phyloP scores from a whole-genome alignment of 2,888 invertebrate species.

The Macropis europaea region DNA sequence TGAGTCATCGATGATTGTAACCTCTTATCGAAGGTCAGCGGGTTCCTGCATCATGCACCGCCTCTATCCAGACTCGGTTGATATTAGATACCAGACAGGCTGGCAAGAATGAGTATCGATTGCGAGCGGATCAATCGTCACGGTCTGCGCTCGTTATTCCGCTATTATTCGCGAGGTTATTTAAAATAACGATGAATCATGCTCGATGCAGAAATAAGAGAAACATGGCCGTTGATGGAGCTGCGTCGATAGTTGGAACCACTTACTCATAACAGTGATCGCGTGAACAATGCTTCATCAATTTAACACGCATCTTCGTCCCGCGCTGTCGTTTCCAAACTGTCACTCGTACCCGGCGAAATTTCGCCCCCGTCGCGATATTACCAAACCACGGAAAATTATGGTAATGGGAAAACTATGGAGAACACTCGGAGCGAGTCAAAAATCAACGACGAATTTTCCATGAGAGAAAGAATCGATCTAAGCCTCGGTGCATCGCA shows the following conservation, averaged over 20 bases:
- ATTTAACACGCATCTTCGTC: slow-evolving; percentile 18
- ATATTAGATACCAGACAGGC: not conserved
- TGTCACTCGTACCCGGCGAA: not conserved
- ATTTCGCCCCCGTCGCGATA: slow-evolving; percentile 21
- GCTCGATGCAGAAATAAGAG: not conserved
- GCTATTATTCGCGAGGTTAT: slow-evolving; percentile 26
- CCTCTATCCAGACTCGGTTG: not conserved
- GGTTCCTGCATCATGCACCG: not conserved
- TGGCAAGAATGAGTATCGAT: not conserved
- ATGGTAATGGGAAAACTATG: no score
- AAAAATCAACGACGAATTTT: no score
- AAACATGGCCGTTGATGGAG: not conserved
- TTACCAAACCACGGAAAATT: slow-evolving; percentile 12
- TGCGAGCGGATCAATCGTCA: not conserved
- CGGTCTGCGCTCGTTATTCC: slow-evolving; percentile 22
- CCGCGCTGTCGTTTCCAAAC: slow-evolving; percentile 9
- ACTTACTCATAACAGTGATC: slow-evolving; percentile 1
- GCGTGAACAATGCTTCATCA: slow-evolving; percentile 25
- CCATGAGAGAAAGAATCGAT: no score
- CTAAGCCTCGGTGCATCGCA: no score
- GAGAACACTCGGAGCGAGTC: no score
- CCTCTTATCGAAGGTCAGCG: slow-evolving; percentile 17
- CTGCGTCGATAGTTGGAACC: slow-evolving; percentile 1
- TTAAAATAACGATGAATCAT: slow-evolving; percentile 36
- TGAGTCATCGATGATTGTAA: slow-evolving; percentile 39